Evolutionary conservation across 2,113 vertebrate species (phyloP).

Genomic region (Pseudorasbora parva): DNA sequence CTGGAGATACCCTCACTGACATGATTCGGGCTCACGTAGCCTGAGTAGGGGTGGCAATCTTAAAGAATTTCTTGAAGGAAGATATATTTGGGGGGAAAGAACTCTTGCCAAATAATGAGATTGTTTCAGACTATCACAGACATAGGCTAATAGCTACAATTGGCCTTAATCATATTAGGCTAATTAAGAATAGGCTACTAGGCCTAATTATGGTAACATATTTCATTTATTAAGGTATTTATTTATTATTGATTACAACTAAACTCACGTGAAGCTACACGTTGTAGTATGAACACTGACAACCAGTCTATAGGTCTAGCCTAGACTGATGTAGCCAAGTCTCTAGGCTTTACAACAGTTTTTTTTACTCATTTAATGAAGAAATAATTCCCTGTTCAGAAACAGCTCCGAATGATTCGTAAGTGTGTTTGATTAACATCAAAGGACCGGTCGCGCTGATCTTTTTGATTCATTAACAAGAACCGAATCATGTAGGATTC

Average conservation of each 20-base stretch:
- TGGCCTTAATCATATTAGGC: not conserved
- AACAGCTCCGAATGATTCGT: not conserved
- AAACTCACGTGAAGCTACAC: not conserved
- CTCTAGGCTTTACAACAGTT: not conserved
- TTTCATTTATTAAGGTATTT: not conserved
- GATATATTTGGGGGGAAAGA: not conserved
- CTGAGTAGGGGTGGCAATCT: not conserved
- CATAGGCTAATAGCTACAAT: not conserved
- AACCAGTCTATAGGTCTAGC: not conserved
- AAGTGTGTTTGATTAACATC: not conserved
- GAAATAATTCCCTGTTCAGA: not conserved
- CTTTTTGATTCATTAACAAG: not conserved
- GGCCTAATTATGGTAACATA: not conserved
- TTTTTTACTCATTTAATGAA: too few species aligned
- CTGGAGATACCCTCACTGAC: constrained; percentile 77
- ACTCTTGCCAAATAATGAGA: not conserved
- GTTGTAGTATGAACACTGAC: not conserved
- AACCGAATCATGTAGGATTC: not conserved
- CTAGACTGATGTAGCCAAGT: not conserved
- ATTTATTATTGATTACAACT: not conserved
- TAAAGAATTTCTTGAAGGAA: not conserved
- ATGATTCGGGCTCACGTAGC: constrained; percentile 54
- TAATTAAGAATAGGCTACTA: not conserved
- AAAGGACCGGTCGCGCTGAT: not conserved
- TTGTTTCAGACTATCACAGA: not conserved